phyloP scores from a whole-genome alignment of 2,797 vertebrate genomes.

The Lithobates pipiens region DNA sequence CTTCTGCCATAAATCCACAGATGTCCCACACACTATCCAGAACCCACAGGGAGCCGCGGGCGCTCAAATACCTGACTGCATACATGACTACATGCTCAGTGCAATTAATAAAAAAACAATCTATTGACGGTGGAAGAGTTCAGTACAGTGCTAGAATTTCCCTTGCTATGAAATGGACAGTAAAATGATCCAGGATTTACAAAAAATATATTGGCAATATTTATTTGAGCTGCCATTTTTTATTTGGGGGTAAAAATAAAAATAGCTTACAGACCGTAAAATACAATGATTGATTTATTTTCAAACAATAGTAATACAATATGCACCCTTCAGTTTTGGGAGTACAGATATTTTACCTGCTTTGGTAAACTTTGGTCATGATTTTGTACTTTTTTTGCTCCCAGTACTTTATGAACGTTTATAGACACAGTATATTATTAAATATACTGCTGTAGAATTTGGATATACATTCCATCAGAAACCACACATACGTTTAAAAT shows the following conservation, averaged over 20 bases:
- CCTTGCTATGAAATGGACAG: conserved; percentile 14
- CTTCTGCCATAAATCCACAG: conserved; percentile 55
- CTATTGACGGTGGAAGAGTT: neutral
- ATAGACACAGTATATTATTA: too few species aligned
- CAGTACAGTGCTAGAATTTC: neutral
- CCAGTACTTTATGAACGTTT: too few species aligned
- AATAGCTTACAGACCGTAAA: neutral
- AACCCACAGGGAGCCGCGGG: conserved; percentile 45
- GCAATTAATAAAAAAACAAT: conserved; percentile 47
- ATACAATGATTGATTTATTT: neutral
- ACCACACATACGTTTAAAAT: neutral
- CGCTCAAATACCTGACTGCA: conserved; percentile 43
- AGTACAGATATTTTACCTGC: too few species aligned
- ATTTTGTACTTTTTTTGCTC: too few species aligned
- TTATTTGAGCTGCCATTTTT: neutral
- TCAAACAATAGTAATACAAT: too few species aligned
- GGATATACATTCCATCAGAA: neutral
- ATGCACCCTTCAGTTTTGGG: too few species aligned
- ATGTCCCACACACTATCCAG: conserved; percentile 49
- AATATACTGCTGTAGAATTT: too few species aligned
- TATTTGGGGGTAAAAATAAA: neutral
- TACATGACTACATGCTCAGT: conserved; percentile 10
- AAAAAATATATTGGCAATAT: conserved; percentile 15
- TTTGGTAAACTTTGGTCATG: too few species aligned
- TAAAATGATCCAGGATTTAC: conserved; percentile 8